Percentiles rank a stretch among this genome's conserved stretches.
Evolutionary conservation across 1,140 invertebrate genomes (phyloP).

Genomic region (Scylla paramamosain): DNA sequence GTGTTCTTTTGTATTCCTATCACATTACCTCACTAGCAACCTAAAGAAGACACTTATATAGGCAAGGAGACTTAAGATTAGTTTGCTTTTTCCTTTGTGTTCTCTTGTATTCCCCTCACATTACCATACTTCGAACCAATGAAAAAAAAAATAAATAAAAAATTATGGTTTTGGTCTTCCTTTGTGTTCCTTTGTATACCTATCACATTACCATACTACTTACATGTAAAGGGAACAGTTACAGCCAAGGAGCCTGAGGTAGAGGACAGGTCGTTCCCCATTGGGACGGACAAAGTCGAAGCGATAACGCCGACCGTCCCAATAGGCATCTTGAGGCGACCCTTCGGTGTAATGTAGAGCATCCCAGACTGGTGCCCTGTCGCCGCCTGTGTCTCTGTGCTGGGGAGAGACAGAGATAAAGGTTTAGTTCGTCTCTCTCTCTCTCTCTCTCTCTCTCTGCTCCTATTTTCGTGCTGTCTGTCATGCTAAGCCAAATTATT

Average conservation of each 20-base stretch:
- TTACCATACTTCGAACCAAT: too few species aligned
- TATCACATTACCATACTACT: not conserved
- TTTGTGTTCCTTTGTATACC: too few species aligned
- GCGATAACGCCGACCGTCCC: not conserved
- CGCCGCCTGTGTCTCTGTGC: not conserved
- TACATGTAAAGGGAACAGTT: conserved; percentile 33
- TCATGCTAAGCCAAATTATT: not conserved
- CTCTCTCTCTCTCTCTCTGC: not conserved
- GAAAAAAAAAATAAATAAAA: too few species aligned
- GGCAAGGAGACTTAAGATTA: conserved; percentile 27
- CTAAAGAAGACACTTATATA: not conserved
- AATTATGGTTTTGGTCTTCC: too few species aligned
- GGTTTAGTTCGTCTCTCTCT: not conserved
- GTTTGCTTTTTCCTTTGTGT: too few species aligned
- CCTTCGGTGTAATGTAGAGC: conserved; percentile 29
- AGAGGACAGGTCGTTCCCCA: not conserved
- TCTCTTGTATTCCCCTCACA: too few species aligned
- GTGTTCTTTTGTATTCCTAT: too few species aligned
- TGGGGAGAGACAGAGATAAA: not conserved
- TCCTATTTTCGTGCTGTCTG: not conserved
- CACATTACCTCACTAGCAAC: too few species aligned
- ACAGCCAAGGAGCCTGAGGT: not conserved
- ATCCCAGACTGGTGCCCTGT: not conserved
- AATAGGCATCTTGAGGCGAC: conserved; percentile 29
- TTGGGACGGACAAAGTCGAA: conserved; percentile 25